A percentile compares a stretch with the other conserved stretches of the same genome.
These are phyloP conservation scores for Brachionus rubens DNA, from an alignment of 1,140 invertebrate species.

Conservation along the genomic window DNA sequence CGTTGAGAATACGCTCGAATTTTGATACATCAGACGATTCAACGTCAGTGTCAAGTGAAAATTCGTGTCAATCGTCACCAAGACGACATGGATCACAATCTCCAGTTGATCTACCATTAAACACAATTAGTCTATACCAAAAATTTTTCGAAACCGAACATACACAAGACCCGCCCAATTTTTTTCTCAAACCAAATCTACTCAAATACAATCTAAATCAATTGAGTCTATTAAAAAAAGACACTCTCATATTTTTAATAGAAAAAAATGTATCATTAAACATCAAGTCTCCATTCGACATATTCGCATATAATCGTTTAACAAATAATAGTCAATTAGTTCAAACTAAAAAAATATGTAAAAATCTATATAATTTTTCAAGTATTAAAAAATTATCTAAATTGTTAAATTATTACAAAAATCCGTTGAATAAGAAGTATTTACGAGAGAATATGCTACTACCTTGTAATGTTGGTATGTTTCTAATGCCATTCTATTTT, in stretches of 20 bases:
- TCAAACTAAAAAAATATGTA: not conserved
- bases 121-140: not conserved
- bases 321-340: no score
- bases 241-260: constrained; percentile 32
- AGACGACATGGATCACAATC: not conserved
- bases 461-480: constrained; percentile 14
- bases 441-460: not conserved
- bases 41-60: no score
- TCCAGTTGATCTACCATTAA: not conserved
- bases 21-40: not conserved
- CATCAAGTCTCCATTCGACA: constrained; percentile 30
- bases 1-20: not conserved
- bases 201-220: constrained; percentile 24
- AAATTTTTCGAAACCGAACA: not conserved
- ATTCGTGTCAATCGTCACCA: no score
- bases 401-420: not conserved
- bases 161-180: no score
- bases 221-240: constrained; percentile 13
- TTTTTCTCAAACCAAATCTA: not conserved
- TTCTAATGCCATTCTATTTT: constrained; percentile 35
- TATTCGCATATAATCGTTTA: constrained; percentile 19
- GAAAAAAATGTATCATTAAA: constrained; percentile 25
- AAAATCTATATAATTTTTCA: constrained; percentile 27
- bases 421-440: constrained; percentile 11
- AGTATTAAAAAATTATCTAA: constrained; percentile 8